Evolutionary conservation across 1,140 invertebrate species (phyloP), one percentile per base, ranked within the genome.

Genomic region (Mylabris phalerata): DNA sequence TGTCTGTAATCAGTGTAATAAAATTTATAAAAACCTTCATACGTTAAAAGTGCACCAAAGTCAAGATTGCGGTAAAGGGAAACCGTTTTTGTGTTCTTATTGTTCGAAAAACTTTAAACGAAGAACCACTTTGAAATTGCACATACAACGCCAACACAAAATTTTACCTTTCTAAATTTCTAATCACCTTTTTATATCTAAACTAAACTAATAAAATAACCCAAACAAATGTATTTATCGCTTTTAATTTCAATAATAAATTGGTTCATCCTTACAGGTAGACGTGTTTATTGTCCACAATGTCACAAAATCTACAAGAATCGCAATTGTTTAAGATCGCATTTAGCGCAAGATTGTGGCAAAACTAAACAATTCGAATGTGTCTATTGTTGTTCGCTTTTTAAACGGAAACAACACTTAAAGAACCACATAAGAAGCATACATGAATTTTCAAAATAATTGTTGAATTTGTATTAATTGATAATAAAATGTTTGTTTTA

Each of bases 1-100:
- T 44, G 9, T 44, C 19, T 68, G 67, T 55, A 47, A 48, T 19
- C 45, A 48, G 13, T 68, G 67, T 51, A 38, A 47, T 3, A 62
- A 61, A 48, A 2, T 46, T 9, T 66, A 63, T 41, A 66, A 66
- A 56, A 66, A 66, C 52, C 38, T 10, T 2, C 59, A 61, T 19
- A 55, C 57, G 9, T 59, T 63, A 41, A 57, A 48, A 45, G 43
- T 54, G 24, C 64, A 66, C 46, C 10, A 56, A 4, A 42, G 11
- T 3, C 57, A 62, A 57, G 66, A 67, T 55, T 67, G 63, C 43
- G 56, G 55, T 24, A 65, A 65, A 46, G 50, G 48, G 13, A 65
- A 66, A 49, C 4, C 40, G 13, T 62, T 62, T 26, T 42, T 9
- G n/a, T 67, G 66, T 38, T n/a, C 9, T 3, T n/a, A 50, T 5